Conservation (phyloP, 1,140 invertebrate species). For the Ostrea edulis region DNA sequence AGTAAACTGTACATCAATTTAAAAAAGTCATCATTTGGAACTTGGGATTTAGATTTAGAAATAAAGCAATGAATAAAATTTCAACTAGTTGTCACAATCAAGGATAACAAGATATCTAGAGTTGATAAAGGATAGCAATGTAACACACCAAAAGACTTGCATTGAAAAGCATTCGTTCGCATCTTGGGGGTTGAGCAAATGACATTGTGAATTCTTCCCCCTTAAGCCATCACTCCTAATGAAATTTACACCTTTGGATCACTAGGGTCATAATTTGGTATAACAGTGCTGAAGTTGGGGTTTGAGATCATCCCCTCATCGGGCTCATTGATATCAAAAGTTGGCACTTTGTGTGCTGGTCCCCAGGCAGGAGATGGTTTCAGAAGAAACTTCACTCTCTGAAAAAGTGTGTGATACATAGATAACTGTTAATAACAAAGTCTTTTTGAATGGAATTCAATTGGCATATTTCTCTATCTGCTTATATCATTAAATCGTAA, state of each 20-base stretch:
- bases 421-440: not conserved
- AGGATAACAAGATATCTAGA: not conserved
- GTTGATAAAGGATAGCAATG: not conserved
- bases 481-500: too few relatives aligned
- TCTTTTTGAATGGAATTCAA: too few relatives aligned
- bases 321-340: conserved; percentile 48
- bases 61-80: not conserved
- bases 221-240: not conserved
- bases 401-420: conserved; percentile 49
- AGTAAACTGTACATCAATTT: not conserved
- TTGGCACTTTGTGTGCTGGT: conserved; percentile 73
- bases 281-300: conserved; percentile 23
- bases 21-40: too few relatives aligned
- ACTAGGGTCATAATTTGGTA: not conserved
- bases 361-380: conserved; percentile 70
- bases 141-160: conserved; percentile 9
- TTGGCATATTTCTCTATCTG: too few relatives aligned
- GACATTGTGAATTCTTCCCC: not conserved
- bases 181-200: conserved; percentile 16
- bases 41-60: not conserved
- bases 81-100: not conserved
- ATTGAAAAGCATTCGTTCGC: not conserved
- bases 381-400: conserved; percentile 70
- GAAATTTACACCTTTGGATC: conserved; percentile 36
- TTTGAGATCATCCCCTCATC: conserved; percentile 17